Evolutionary conservation across 2,888 invertebrate species (phyloP).

Genomic region (Scrobipalpa costella): DNA sequence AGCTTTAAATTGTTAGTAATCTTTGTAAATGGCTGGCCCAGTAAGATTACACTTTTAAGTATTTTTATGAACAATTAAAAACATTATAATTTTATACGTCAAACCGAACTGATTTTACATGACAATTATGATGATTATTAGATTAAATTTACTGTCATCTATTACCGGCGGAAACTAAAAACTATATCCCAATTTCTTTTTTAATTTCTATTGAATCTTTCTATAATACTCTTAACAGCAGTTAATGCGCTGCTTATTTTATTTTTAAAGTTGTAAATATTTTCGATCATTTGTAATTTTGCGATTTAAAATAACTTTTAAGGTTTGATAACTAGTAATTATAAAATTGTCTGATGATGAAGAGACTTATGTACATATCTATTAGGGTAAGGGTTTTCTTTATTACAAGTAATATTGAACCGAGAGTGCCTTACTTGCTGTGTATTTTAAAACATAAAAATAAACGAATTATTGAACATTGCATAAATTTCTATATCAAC

Average conservation of each 20-base stretch:
- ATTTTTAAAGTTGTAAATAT: slow-evolving; percentile 77
- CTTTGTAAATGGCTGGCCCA: slow-evolving; percentile 58
- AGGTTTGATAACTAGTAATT: slow-evolving; percentile 70
- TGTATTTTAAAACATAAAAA: slow-evolving; percentile 20
- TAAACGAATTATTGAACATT: neutral
- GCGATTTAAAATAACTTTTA: slow-evolving; percentile 69
- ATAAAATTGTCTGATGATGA: slow-evolving; percentile 62
- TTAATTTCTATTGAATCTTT: neutral
- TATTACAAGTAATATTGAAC: slow-evolving; percentile 32
- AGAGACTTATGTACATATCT: slow-evolving; percentile 80
- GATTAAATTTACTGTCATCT: neutral
- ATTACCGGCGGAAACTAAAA: slow-evolving; percentile 37
- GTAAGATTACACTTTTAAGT: slow-evolving; percentile 54
- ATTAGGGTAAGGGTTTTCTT: slow-evolving; percentile 68
- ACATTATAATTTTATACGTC: slow-evolving; percentile 36
- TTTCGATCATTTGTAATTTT: slow-evolving; percentile 74
- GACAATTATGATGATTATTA: slow-evolving; percentile 22
- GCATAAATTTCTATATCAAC: neutral
- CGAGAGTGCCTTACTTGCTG: slow-evolving; percentile 41
- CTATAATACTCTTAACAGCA: slow-evolving; percentile 21
- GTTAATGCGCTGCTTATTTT: slow-evolving; percentile 37
- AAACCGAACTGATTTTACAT: slow-evolving; percentile 38
- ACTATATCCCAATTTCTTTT: slow-evolving; percentile 30
- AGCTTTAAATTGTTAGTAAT: slow-evolving; percentile 57
- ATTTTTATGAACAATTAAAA: slow-evolving; percentile 35